A percentile compares a stretch with the other conserved stretches of the same genome.
Evolutionary conservation across 2,888 invertebrate genomes (phyloP).

Genomic region (Lottia gigantea): DNA sequence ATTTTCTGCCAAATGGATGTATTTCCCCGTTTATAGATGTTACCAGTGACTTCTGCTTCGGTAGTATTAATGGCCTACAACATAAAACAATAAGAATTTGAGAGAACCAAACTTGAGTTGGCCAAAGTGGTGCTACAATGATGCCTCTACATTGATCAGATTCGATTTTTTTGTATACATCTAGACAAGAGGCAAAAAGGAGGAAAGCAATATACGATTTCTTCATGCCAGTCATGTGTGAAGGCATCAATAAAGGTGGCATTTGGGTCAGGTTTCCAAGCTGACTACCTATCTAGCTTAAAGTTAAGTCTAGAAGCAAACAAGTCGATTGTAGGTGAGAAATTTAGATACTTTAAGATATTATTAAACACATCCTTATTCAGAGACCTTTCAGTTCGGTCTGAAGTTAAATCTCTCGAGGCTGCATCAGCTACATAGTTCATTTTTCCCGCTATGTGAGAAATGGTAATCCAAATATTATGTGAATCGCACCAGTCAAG

Average conservation of each 20-base stretch:
- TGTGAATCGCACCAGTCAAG: neutral
- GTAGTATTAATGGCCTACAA: conserved; percentile 15
- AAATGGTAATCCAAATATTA: neutral
- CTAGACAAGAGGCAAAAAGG: conserved; percentile 32
- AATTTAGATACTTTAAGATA: neutral
- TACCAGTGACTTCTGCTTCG: conserved; percentile 14
- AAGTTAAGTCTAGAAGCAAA: neutral
- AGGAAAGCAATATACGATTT: conserved; percentile 27
- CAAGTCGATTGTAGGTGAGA: neutral
- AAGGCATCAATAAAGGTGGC: conserved; percentile 10
- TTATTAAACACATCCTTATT: neutral
- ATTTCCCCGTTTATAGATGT: conserved; percentile 10
- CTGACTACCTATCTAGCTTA: neutral
- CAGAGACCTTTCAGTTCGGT: neutral
- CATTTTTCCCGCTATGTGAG: neutral
- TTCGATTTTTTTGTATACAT: conserved; percentile 28
- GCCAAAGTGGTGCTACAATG: conserved; percentile 30
- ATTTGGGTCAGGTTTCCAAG: conserved; percentile 5
- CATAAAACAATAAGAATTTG: conserved; percentile 14
- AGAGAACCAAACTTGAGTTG: conserved; percentile 34
- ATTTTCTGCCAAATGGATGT: conserved; percentile 19
- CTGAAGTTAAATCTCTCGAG: neutral
- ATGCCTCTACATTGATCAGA: conserved; percentile 19
- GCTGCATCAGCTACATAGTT: neutral
- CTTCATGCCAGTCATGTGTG: conserved; percentile 11